Evolutionary conservation across 2,113 vertebrate species (phyloP), one percentile per base, ranked within the genome.

Genomic region (Elaphurus davidianus): DNA sequence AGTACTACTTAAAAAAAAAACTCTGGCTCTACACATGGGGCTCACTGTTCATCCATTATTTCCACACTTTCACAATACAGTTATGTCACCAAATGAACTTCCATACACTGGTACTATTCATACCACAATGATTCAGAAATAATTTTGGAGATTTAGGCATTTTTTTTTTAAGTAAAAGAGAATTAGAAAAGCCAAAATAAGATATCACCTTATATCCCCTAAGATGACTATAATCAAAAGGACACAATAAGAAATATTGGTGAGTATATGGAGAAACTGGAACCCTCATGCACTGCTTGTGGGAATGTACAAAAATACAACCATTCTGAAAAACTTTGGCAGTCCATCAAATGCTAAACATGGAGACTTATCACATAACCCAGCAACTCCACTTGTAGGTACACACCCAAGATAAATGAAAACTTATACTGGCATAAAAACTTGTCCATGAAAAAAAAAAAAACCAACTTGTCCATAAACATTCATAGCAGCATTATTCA

Each of bases 11-110:
- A 25, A 83, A 55, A 52, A 40, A 40, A 21, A 84, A 36, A 54
- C 12, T 16, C 23, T 36, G 43, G 27, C 87, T 84, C 33, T 74
- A 28, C 5, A 2, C n/a, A 55, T 64, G 36, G 5, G 25, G 17
- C 11, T 59, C 62, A 59, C 64, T 43, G 55, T 27, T 67, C 40
- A 64, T 83, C 60, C 92, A 21, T 92, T 40, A 83, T 67, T 83
- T 60, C 85, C 40, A 82, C 23, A 87, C 36, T 76, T 89, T 82
- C 76, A 81, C 64, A 88, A 76, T 27, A 55, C 21, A 52, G 36
- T 93, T 97, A 55, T 89, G 55, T 87, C 85, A 92, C 81, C 71
- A 78, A 33, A n/a, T 54, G 89, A 71, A 40, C 64, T 94, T 60
- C 33, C 86, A 84, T 57, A 40, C 16, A 55, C 2, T 67, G 85